Evolutionary conservation across 2,113 vertebrate species (phyloP), one percentile per base, ranked within the genome.

Genomic region (Emydocephalus ijimae): DNA sequence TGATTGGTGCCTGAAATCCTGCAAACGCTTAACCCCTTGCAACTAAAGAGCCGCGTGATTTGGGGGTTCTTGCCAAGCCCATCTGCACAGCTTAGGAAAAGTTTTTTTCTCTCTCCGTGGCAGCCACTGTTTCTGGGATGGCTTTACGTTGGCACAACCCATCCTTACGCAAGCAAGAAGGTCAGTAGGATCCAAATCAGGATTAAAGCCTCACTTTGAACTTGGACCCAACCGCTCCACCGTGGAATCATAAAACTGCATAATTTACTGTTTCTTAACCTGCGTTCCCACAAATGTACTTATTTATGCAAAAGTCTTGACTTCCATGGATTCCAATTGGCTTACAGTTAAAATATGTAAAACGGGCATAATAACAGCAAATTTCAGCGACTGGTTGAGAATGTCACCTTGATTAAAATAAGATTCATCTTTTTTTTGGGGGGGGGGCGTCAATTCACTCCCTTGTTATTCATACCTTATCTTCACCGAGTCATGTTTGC

Each of bases 1-100:
- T 10, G 95, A 96, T 95, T 43, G 91, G 89, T 59, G 69, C 43
- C 52, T 50, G 18, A 15, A 59, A 89, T 89, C 74, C 54, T 85
- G 88, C 88, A 89, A 89, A 74, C 43, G 34, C 88, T 57, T 91
- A 39, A 89, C 57, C 43, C 74, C 59, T 85, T 85, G 52, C 61
- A 89, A 61, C 34, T 23, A n/a, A 56, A 26, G 34, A 43, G 50
- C 34, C 23, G 50, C 52, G 48, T 20, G 81, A n/a, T 61, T 57
- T 86, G 39, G 39, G 39, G 74, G 86, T 91, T 11, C 81, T 85
- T 4, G 34, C 29, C 5, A 26, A 45, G 6, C 20, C n/a, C n/a
- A 1, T 5, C n/a, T 12, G n/a, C n/a, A 5, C 2, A 9, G 11
- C 48, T 88, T 43, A 45, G 12, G 34, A 10, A 92, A 69, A 43